phyloP scores from a whole-genome alignment of 2,888 invertebrate genomes.

The Eilema sororculum region DNA sequence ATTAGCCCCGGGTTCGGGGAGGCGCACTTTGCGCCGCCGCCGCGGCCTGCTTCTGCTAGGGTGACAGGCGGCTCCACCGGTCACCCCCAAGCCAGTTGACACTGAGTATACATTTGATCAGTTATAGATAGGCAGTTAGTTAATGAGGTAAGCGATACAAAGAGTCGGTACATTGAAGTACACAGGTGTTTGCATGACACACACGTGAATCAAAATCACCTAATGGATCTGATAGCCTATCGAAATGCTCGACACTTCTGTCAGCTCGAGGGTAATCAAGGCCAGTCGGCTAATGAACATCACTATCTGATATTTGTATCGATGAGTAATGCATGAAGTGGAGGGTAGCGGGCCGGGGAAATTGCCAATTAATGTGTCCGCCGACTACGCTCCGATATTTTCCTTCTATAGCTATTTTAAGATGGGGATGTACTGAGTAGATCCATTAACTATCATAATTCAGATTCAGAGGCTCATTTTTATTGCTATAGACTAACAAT shows the following conservation, averaged over 20 bases:
- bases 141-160: too few species aligned
- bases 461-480: not conserved
- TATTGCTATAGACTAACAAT: too few species aligned
- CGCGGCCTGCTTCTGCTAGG: too few species aligned
- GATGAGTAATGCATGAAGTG: conserved; percentile 65
- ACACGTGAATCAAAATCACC: not conserved
- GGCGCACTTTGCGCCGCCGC: too few species aligned
- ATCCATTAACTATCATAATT: not conserved
- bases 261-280: conserved; percentile 46
- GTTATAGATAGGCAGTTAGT: too few species aligned
- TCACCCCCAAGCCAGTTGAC: not conserved
- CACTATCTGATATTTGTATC: conserved; percentile 69
- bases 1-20: too few species aligned
- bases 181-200: not conserved
- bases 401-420: conserved; percentile 44
- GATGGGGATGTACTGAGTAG: conserved; percentile 35
- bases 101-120: not conserved
- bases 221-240: not conserved
- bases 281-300: conserved; percentile 61
- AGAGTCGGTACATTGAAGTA: not conserved
- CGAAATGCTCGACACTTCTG: conserved; percentile 7
- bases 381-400: conserved; percentile 46
- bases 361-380: conserved; percentile 79
- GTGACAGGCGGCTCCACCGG: too few species aligned
- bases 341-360: conserved; percentile 63